phyloP scores from a whole-genome alignment of 2,888 invertebrate species.

The Physocephala rufipes region DNA sequence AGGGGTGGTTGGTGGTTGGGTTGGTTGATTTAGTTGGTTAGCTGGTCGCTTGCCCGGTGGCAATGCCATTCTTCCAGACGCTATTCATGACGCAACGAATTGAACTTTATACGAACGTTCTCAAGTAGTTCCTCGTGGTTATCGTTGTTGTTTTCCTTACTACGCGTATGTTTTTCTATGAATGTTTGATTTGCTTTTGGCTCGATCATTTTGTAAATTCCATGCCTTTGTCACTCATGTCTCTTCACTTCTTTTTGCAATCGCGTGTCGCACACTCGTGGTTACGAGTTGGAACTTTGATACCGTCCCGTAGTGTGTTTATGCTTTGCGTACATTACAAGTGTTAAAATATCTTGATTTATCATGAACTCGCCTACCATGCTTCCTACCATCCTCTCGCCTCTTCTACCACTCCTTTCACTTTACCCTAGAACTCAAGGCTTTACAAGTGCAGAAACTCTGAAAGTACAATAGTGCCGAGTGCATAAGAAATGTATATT shows the following conservation, averaged over 20 bases:
- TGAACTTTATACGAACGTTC: conserved; percentile 42
- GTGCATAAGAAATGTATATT: conserved; percentile 20
- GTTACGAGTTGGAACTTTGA: background rate
- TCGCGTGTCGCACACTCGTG: background rate
- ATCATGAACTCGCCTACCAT: background rate
- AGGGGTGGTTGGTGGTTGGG: too few relatives aligned
- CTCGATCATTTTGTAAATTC: background rate
- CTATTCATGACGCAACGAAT: conserved; percentile 52
- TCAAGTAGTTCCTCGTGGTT: too few relatives aligned
- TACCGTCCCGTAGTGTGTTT: too few relatives aligned
- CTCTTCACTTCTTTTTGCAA: background rate
- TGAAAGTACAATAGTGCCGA: conserved; percentile 14
- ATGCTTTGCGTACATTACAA: background rate
- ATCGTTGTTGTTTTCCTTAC: conserved; percentile 29
- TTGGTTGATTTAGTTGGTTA: background rate
- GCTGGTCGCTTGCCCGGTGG: conserved; percentile 46
- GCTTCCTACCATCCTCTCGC: too few relatives aligned
- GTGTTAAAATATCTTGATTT: conserved; percentile 1
- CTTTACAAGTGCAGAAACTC: background rate
- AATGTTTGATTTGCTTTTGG: background rate
- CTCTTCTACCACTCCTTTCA: too few relatives aligned
- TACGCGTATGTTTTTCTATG: conserved; percentile 13
- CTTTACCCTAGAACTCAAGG: too few relatives aligned
- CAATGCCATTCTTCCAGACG: background rate
- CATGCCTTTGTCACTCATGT: background rate